Percentiles rank a stretch among this genome's conserved stretches.
Conservation (phyloP, 2,113 vertebrate species). For the Anhinga rufa region DNA sequence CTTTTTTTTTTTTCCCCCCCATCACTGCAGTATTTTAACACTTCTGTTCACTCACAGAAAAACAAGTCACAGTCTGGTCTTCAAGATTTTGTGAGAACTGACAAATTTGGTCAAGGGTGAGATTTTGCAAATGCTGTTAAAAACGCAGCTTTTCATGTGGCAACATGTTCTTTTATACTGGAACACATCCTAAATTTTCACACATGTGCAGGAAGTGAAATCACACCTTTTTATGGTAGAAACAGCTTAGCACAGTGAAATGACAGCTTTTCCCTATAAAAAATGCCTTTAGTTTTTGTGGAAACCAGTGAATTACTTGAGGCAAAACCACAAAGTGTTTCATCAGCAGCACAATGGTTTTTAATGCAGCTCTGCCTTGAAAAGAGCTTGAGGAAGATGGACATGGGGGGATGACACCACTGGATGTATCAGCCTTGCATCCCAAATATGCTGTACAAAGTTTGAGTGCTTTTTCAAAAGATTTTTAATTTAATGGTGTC, state of each 20-base stretch:
- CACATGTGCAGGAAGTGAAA: constrained; percentile 68
- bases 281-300: constrained; percentile 33
- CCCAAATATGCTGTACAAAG: not conserved
- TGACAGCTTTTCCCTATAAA: constrained; percentile 57
- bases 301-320: constrained; percentile 46
- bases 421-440: not conserved
- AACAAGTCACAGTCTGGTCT: not conserved
- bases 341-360: constrained; percentile 40
- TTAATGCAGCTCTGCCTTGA: not conserved
- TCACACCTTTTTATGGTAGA: constrained; percentile 69
- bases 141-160: constrained; percentile 54
- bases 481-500: not conserved
- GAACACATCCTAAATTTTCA: constrained; percentile 64
- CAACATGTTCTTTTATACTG: constrained; percentile 54
- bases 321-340: constrained; percentile 48
- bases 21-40: not conserved
- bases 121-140: constrained; percentile 55
- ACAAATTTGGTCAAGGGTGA: constrained; percentile 57
- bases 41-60: not conserved
- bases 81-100: constrained; percentile 40
- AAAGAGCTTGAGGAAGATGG: not conserved
- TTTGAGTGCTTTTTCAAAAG: constrained; percentile 12
- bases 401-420: not conserved
- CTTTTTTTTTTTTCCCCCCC: not conserved
- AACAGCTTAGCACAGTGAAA: constrained; percentile 63